A percentile compares a stretch with the other conserved stretches of the same genome.
These are phyloP conservation scores for Sesamia nonagrioides DNA, from an alignment of 1,140 invertebrate species.

Conservation along the genomic window DNA sequence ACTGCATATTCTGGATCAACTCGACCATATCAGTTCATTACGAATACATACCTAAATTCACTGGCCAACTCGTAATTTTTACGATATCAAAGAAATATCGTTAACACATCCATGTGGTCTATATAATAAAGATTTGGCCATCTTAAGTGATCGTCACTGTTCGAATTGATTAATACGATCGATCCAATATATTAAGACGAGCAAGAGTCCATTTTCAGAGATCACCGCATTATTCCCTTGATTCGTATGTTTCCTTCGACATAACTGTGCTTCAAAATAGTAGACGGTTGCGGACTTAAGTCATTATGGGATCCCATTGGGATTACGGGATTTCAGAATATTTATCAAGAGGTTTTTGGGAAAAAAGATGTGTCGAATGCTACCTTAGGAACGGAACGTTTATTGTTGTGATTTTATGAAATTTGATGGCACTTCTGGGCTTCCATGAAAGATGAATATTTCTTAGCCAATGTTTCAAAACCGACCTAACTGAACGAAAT, in stretches of 20 bases:
- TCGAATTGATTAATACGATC: neutral
- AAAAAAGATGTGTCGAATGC: neutral
- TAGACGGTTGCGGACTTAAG: slow-evolving; percentile 1
- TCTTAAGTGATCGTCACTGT: slow-evolving; percentile 1
- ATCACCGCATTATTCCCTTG: slow-evolving; percentile 11
- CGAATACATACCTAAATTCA: neutral
- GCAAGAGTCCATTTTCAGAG: neutral
- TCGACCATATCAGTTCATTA: neutral
- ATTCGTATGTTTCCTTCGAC: slow-evolving; percentile 15
- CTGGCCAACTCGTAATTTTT: neutral
- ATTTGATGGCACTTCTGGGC: neutral
- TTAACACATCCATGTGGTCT: neutral
- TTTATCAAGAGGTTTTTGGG: neutral
- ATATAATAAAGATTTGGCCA: neutral
- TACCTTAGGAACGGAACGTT: neutral
- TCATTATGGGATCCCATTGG: neutral
- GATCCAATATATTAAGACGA: neutral
- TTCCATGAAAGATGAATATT: neutral
- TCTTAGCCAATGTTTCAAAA: neutral
- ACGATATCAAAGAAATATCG: neutral
- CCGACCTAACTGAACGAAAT: neutral
- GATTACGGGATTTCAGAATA: neutral
- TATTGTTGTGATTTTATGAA: neutral
- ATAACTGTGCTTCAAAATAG: slow-evolving; percentile 12
- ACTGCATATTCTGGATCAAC: too few species aligned